Percentiles rank a stretch among this genome's conserved stretches.
phyloP scores from a whole-genome alignment of 1,140 invertebrate genomes.

The Bombus confusus region DNA sequence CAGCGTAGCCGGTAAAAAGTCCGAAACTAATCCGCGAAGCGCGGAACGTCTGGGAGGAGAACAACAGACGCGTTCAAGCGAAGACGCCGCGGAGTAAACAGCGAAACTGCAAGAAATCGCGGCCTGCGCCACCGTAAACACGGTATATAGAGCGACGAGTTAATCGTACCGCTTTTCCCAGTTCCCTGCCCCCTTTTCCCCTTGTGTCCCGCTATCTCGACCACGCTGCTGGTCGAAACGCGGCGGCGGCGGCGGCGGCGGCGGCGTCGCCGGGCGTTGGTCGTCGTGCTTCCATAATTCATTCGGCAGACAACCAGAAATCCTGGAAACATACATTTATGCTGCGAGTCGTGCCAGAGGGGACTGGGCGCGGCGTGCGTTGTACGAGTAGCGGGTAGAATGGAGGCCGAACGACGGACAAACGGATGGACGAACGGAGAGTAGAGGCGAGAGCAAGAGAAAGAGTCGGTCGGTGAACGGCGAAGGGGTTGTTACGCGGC shows the following conservation, averaged over 20 bases:
- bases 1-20: background rate
- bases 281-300: constrained; percentile 71
- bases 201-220: constrained; percentile 53
- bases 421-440: background rate
- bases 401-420: constrained; percentile 3
- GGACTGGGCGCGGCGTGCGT: constrained; percentile 36
- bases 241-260: background rate
- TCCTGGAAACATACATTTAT: constrained; percentile 77
- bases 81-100: constrained; percentile 34
- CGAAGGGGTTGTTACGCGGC: constrained; percentile 35
- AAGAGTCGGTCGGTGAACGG: constrained; percentile 34
- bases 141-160: constrained; percentile 5
- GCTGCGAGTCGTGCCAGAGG: constrained; percentile 65
- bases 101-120: constrained; percentile 17
- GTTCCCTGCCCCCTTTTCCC: background rate
- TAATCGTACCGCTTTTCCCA: constrained; percentile 47
- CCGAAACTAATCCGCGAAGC: constrained; percentile 6
- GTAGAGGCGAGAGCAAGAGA: constrained; percentile 18
- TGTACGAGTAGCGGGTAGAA: constrained; percentile 47
- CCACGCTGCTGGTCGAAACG: constrained; percentile 17
- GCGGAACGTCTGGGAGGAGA: background rate
- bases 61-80: background rate
- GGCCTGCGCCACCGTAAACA: constrained; percentile 36
- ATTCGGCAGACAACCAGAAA: constrained; percentile 75
- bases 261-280: constrained; percentile 53